A percentile compares a stretch with the other conserved stretches of the same genome.
phyloP scores from a whole-genome alignment of 2,888 invertebrate genomes.

The Tridacna gigas region DNA sequence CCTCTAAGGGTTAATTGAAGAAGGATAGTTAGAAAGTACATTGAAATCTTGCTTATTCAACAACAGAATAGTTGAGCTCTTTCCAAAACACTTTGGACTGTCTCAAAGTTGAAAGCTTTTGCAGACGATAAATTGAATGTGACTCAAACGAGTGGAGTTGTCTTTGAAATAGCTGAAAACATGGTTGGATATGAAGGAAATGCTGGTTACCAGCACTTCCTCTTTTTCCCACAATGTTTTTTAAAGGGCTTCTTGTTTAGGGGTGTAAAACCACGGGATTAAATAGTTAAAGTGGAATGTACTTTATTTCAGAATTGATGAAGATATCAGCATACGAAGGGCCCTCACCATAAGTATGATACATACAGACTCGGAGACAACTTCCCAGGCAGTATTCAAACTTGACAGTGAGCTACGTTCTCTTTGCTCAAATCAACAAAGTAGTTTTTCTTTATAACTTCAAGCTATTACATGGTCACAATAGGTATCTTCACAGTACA shows the following conservation, averaged over 20 bases:
- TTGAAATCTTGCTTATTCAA: too few species aligned
- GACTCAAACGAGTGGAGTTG: neutral
- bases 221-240: neutral
- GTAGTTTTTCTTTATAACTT: too few species aligned
- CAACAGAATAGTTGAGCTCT: too few species aligned
- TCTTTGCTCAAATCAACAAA: too few species aligned
- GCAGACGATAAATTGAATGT: too few species aligned
- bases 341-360: slow-evolving; percentile 50
- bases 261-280: neutral
- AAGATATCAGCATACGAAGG: slow-evolving; percentile 7
- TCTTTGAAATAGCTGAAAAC: neutral
- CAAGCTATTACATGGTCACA: too few species aligned
- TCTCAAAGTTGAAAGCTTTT: too few species aligned
- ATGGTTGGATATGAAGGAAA: neutral
- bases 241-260: too few species aligned
- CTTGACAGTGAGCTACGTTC: slow-evolving; percentile 59
- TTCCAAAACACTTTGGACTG: too few species aligned
- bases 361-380: slow-evolving; percentile 52
- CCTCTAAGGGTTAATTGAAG: too few species aligned
- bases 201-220: neutral
- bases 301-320: neutral
- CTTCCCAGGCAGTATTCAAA: slow-evolving; percentile 61
- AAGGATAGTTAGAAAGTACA: too few species aligned
- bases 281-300: neutral
- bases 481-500: too few species aligned